Conservation (phyloP, 2,888 invertebrate species). For the Caenorhabditis sp. region DNA sequence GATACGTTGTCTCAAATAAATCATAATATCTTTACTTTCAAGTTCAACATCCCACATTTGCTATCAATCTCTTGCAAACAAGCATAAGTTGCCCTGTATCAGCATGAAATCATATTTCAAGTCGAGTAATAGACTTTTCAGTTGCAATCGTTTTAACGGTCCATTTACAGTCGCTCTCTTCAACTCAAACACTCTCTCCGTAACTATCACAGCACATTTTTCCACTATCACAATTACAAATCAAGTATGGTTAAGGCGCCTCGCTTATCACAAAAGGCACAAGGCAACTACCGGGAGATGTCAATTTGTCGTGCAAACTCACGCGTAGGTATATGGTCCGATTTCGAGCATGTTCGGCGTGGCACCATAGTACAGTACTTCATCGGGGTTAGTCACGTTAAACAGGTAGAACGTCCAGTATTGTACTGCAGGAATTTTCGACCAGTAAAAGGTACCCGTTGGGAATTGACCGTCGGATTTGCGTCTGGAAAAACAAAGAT, state of each 20-base stretch:
- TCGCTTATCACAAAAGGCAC: slow-evolving; percentile 28
- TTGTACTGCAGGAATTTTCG: slow-evolving; percentile 57
- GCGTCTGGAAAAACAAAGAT: slow-evolving; percentile 30
- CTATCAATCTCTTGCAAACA: too few relatives aligned
- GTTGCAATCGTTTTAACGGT: slow-evolving; percentile 13
- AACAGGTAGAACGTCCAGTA: slow-evolving; percentile 57
- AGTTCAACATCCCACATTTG: too few relatives aligned
- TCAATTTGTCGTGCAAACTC: slow-evolving; percentile 25
- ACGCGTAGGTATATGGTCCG: slow-evolving; percentile 67
- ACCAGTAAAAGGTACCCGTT: slow-evolving; percentile 63
- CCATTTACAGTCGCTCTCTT: slow-evolving; percentile 6
- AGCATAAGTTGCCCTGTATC: background rate
- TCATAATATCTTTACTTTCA: too few relatives aligned
- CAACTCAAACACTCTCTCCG: background rate
- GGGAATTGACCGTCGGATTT: slow-evolving; percentile 57
- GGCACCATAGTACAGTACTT: slow-evolving; percentile 63
- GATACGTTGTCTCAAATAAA: too few relatives aligned
- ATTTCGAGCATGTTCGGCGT: slow-evolving; percentile 59
- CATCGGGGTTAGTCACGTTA: slow-evolving; percentile 68
- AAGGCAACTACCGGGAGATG: slow-evolving; percentile 7
- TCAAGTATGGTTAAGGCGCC: slow-evolving; percentile 27
- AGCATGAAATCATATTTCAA: background rate
- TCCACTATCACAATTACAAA: slow-evolving; percentile 2
- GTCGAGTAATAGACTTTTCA: too few relatives aligned
- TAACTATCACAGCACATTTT: slow-evolving; percentile 26